A percentile compares a stretch with the other conserved stretches of the same genome.
These are phyloP conservation scores for Murina feae DNA, from an alignment of 2,113 vertebrate species.

Conservation along the genomic window DNA sequence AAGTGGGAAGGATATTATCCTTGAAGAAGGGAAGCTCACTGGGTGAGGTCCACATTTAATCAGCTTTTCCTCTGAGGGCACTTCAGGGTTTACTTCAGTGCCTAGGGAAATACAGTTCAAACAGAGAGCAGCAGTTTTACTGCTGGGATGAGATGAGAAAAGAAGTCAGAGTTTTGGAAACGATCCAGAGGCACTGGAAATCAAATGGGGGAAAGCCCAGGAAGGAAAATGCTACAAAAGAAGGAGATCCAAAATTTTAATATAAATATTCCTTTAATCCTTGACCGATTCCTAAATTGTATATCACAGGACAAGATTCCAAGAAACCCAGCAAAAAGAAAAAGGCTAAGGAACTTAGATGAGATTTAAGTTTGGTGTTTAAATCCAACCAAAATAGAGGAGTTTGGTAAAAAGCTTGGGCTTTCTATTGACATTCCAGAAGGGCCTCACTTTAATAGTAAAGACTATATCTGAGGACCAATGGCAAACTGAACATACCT, in stretches of 20 bases:
- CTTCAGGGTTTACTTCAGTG: not conserved
- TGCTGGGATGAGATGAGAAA: not conserved
- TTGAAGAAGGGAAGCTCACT: not conserved
- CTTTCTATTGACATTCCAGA: not conserved
- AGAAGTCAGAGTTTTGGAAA: not conserved
- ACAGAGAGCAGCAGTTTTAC: not conserved
- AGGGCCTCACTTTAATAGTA: not conserved
- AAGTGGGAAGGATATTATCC: not conserved
- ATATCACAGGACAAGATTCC: not conserved
- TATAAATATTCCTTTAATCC: not conserved
- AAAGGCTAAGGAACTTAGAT: not conserved
- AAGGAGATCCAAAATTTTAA: not conserved
- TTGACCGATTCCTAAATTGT: not conserved
- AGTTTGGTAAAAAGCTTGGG: not conserved
- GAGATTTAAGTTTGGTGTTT: not conserved
- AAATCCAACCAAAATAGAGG: not conserved
- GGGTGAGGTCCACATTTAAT: not conserved
- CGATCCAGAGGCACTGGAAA: not conserved
- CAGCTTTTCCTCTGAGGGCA: not conserved
- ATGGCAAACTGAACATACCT: not conserved
- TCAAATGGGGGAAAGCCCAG: not conserved
- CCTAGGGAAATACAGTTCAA: not conserved
- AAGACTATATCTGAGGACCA: not conserved
- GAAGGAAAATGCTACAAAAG: not conserved
- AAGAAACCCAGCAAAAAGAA: not conserved